Percentiles rank a stretch among this genome's conserved stretches.
Evolutionary conservation across 2,113 vertebrate genomes (phyloP).

Genomic region (Entelurus aequoreus): DNA sequence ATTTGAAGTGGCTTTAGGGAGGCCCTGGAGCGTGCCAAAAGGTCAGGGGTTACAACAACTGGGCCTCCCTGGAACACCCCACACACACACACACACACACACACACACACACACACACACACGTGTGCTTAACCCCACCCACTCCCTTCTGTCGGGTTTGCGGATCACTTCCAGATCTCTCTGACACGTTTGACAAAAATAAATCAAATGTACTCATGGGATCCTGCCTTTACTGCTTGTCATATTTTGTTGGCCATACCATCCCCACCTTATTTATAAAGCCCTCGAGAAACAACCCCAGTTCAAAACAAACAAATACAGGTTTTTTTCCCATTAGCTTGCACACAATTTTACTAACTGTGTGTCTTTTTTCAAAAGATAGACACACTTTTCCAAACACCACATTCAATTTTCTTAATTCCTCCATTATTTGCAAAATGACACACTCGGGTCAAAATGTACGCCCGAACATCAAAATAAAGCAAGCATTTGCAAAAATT

Average conservation of each 20-base stretch:
- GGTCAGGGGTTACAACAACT: conserved; percentile 76
- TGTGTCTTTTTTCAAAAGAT: too few species aligned
- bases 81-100: conserved; percentile 1
- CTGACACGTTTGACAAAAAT: conserved; percentile 26
- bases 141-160: conserved; percentile 23
- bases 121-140: conserved; percentile 4
- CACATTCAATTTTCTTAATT: too few species aligned
- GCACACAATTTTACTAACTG: too few species aligned
- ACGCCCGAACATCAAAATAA: too few species aligned
- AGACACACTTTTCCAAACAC: too few species aligned
- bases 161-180: conserved; percentile 62
- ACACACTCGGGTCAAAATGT: too few species aligned
- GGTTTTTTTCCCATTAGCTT: too few species aligned
- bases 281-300: too few species aligned
- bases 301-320: too few species aligned
- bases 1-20: conserved; percentile 74
- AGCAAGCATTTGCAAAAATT: too few species aligned
- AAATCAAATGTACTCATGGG: conserved; percentile 15
- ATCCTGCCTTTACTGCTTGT: conserved; percentile 15
- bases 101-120: conserved; percentile 9
- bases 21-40: conserved; percentile 63
- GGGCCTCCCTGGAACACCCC: conserved; percentile 47
- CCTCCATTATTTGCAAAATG: too few species aligned
- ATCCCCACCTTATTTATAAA: too few species aligned
- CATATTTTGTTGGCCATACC: not conserved